phyloP scores from a whole-genome alignment of 2,888 invertebrate species.

The Orgyia antiqua region DNA sequence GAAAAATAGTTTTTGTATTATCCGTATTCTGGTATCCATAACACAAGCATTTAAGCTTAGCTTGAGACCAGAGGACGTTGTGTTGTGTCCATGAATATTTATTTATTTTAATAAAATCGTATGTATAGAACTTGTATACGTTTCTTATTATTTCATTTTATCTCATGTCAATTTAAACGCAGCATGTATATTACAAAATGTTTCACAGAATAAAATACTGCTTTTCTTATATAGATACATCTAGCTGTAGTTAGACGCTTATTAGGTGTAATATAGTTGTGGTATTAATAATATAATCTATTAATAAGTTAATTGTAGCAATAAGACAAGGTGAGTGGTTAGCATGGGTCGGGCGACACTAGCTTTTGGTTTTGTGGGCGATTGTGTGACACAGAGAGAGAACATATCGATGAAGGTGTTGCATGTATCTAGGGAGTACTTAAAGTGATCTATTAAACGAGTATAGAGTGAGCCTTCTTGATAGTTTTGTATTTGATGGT shows the following conservation, averaged over 20 bases:
- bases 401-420: slow-evolving; percentile 28
- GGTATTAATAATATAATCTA: slow-evolving; percentile 7
- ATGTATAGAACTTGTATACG: too few species aligned
- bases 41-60: too few species aligned
- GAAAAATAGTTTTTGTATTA: too few species aligned
- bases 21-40: too few species aligned
- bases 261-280: slow-evolving; percentile 12
- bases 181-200: slow-evolving; percentile 29
- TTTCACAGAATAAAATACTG: slow-evolving; percentile 35
- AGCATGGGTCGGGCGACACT: slow-evolving; percentile 64
- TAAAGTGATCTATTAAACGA: slow-evolving; percentile 23
- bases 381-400: slow-evolving; percentile 43
- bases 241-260: slow-evolving; percentile 26
- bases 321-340: slow-evolving; percentile 48
- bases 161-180: slow-evolving; percentile 21
- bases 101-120: too few species aligned
- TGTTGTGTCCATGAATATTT: too few species aligned
- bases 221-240: too few species aligned
- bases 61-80: too few species aligned
- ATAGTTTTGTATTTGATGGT: slow-evolving; percentile 57
- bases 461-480: slow-evolving; percentile 47
- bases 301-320: slow-evolving; percentile 18
- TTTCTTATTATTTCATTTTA: too few species aligned
- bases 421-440: slow-evolving; percentile 45
- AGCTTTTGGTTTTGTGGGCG: slow-evolving; percentile 71